Conservation (phyloP, 2,113 vertebrate species). For the Dicrurus megarhynchus region DNA sequence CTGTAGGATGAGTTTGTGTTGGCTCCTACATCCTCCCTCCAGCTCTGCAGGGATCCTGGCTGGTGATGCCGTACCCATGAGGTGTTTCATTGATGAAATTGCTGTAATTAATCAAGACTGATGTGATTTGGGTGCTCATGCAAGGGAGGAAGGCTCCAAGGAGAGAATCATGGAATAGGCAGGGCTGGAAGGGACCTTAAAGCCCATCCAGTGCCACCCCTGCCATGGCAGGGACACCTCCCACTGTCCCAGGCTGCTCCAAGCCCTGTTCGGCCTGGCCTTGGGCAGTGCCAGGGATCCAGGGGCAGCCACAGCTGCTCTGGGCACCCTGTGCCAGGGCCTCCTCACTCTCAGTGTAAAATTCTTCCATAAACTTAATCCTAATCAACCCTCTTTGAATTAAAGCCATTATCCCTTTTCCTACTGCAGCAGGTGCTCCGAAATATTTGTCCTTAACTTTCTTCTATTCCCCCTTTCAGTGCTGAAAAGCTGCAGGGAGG, state of each 20-base stretch:
- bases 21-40: not conserved
- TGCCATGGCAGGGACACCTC: not conserved
- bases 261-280: too few species aligned
- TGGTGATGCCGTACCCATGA: accelerated
- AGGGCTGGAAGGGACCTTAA: not conserved
- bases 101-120: not conserved
- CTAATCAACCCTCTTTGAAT: not conserved
- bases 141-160: not conserved
- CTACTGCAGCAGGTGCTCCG: not conserved
- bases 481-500: not conserved
- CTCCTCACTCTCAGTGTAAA: not conserved
- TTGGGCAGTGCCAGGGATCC: not conserved
- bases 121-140: not conserved
- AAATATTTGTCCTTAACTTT: not conserved
- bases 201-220: too few species aligned
- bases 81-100: accelerated
- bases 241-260: not conserved
- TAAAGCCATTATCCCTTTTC: not conserved
- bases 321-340: not conserved
- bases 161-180: not conserved
- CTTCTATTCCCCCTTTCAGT: not conserved
- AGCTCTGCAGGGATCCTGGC: not conserved
- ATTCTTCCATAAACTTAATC: not conserved
- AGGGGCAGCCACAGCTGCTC: not conserved
- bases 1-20: not conserved